A percentile compares a stretch with the other conserved stretches of the same genome.
These are phyloP conservation scores for Oceanodroma leucorhoa DNA, from an alignment of 2,797 vertebrate species.

Conservation along the genomic window DNA sequence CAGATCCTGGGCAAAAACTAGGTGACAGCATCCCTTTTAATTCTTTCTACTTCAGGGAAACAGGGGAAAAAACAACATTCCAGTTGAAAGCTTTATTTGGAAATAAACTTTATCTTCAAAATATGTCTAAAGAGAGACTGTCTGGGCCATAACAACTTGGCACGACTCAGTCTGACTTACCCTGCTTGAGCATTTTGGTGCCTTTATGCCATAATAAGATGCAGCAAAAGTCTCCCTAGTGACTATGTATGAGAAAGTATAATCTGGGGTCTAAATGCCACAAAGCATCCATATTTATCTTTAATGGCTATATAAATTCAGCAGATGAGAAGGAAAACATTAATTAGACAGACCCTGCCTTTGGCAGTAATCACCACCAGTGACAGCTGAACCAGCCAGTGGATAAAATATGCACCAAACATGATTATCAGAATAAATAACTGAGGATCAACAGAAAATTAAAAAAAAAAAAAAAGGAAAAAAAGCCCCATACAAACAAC, in stretches of 20 bases:
- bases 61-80: neutral
- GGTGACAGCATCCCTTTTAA: neutral
- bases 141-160: neutral
- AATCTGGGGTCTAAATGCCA: neutral
- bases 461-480: fast-evolving
- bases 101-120: neutral
- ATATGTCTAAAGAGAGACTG: neutral
- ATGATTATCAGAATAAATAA: neutral
- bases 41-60: neutral
- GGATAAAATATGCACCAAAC: neutral
- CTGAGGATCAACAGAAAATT: neutral
- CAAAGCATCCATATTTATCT: neutral
- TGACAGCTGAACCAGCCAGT: neutral
- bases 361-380: slow-evolving; percentile 4
- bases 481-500: neutral
- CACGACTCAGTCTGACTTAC: neutral
- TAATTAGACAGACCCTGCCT: slow-evolving; percentile 30
- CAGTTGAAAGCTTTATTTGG: neutral
- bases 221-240: neutral
- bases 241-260: neutral
- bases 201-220: neutral
- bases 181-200: neutral
- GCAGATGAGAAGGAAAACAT: slow-evolving; percentile 31
- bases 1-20: neutral
- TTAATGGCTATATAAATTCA: slow-evolving; percentile 21